Evolutionary conservation across 2,888 invertebrate genomes (phyloP).

Genomic region (Heliconius ethilla): DNA sequence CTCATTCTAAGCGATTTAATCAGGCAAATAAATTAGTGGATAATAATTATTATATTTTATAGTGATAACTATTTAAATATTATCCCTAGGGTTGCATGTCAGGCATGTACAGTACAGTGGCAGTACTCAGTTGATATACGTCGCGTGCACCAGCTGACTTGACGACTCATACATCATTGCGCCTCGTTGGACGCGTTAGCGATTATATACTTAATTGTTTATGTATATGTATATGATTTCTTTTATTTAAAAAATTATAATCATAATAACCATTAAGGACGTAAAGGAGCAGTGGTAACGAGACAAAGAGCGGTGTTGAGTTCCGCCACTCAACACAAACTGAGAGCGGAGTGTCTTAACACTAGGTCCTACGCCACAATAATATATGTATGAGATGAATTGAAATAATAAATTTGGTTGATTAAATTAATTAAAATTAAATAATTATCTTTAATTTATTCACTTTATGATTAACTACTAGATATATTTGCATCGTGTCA

Average conservation of each 20-base stretch:
- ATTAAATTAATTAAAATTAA: no score
- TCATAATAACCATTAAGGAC: background rate
- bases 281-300: background rate
- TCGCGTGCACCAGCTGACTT: constrained; percentile 28
- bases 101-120: background rate
- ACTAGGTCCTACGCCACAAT: background rate
- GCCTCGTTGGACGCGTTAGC: constrained; percentile 26
- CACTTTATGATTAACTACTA: background rate
- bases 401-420: no score
- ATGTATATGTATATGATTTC: constrained; percentile 24
- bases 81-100: constrained; percentile 19
- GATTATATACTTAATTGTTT: constrained; percentile 31
- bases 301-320: no score
- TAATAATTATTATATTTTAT: constrained; percentile 1
- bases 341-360: no score
- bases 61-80: background rate
- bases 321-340: no score
- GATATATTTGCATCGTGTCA: background rate
- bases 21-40: no score
- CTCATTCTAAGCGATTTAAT: no score
- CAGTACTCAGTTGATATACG: constrained; percentile 20
- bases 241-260: background rate
- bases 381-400: background rate
- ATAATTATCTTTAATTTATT: background rate
- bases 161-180: constrained; percentile 38